Evolutionary conservation across 2,888 invertebrate genomes (phyloP).

Genomic region (Netelia melanura): DNA sequence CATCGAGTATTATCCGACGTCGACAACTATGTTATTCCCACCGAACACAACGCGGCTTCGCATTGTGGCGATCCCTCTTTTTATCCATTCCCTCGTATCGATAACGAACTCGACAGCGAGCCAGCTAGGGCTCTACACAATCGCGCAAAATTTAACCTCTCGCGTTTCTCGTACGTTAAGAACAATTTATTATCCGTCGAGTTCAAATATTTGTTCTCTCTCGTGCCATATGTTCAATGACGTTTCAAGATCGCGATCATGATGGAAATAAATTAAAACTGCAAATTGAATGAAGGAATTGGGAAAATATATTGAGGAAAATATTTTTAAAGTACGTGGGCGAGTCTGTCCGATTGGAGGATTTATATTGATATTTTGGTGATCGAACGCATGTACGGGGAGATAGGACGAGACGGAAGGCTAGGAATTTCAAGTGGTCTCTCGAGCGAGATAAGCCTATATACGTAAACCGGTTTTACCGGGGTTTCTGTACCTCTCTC

Average conservation of each 20-base stretch:
- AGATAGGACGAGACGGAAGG: conserved; percentile 32
- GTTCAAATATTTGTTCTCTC: neutral
- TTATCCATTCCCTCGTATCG: neutral
- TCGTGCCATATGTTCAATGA: neutral
- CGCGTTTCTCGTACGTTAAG: neutral
- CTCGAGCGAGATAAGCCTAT: conserved; percentile 38
- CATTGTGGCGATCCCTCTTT: neutral
- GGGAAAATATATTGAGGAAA: neutral
- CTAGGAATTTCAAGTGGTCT: conserved; percentile 56
- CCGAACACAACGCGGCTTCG: conserved; percentile 11
- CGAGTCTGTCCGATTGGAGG: neutral
- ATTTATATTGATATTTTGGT: conserved; percentile 34
- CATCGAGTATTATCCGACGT: conserved; percentile 36
- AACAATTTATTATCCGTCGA: neutral
- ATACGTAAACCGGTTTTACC: conserved; percentile 61
- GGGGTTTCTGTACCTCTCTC: conserved; percentile 8
- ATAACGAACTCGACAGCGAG: conserved; percentile 8
- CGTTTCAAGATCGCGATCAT: neutral
- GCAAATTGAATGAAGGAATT: neutral
- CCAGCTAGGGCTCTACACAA: neutral
- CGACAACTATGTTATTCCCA: conserved; percentile 45
- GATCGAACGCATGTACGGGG: neutral
- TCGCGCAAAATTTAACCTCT: conserved; percentile 18
- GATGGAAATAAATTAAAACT: too few species aligned
- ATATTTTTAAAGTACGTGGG: neutral